phyloP scores from a whole-genome alignment of 2,797 vertebrate genomes.

The Dryobates pubescens region DNA sequence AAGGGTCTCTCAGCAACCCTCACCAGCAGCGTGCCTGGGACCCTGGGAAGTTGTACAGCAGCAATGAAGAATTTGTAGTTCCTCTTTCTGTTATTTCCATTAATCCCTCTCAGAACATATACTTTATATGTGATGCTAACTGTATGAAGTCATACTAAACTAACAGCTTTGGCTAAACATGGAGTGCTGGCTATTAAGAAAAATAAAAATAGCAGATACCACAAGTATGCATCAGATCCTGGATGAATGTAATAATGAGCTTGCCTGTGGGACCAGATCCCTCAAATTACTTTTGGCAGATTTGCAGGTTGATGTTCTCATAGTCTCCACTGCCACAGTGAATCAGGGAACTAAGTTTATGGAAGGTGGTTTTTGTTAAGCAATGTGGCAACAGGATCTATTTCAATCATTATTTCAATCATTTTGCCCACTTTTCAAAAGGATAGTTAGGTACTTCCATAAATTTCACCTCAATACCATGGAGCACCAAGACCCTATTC shows the following conservation, averaged over 20 bases:
- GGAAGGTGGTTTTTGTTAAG: not conserved
- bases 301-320: not conserved
- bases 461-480: not conserved
- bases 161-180: not conserved
- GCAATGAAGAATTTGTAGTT: not conserved
- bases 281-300: conserved; percentile 29
- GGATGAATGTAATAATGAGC: conserved; percentile 35
- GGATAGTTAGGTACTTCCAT: not conserved
- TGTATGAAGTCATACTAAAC: not conserved
- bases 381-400: conserved; percentile 24
- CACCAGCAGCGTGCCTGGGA: not conserved
- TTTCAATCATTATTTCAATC: not conserved
- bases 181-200: not conserved
- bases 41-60: not conserved
- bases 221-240: not conserved
- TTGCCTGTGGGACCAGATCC: not conserved
- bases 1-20: not conserved
- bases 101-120: not conserved
- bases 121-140: not conserved
- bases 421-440: not conserved
- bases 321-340: not conserved
- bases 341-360: not conserved
- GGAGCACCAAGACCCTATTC: not conserved
- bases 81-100: not conserved
- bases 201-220: not conserved